A percentile compares a stretch with the other conserved stretches of the same genome.
Conservation (phyloP, 2,888 invertebrate genomes). For the Brachynemurus nebulosus region DNA sequence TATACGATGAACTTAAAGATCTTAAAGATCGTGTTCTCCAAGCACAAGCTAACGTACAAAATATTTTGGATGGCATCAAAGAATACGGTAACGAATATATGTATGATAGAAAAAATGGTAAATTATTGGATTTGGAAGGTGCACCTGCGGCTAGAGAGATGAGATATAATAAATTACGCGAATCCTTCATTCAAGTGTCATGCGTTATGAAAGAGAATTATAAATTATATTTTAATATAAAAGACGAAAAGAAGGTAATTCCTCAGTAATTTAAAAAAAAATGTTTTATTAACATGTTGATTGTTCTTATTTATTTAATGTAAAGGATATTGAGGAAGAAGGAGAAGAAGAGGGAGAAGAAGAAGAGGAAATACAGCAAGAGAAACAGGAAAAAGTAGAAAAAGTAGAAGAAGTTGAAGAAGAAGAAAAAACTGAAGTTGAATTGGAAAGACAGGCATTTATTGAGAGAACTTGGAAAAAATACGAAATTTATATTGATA, state of each 20-base stretch:
- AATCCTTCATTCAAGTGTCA: slow-evolving; percentile 41
- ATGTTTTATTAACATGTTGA: too few species aligned
- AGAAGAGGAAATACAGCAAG: slow-evolving; percentile 21
- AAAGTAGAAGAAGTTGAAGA: slow-evolving; percentile 15
- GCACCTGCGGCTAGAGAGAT: slow-evolving; percentile 37
- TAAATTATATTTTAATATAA: slow-evolving; percentile 51
- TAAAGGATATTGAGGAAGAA: slow-evolving; percentile 8
- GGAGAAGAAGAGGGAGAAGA: slow-evolving; percentile 24
- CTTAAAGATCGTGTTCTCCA: slow-evolving; percentile 53
- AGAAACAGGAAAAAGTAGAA: slow-evolving; percentile 18
- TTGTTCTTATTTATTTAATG: too few species aligned
- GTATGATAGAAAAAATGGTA: slow-evolving; percentile 56
- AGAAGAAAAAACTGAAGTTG: slow-evolving; percentile 11
- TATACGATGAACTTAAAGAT: slow-evolving; percentile 52
- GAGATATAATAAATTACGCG: slow-evolving; percentile 35
- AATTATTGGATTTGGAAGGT: slow-evolving; percentile 42
- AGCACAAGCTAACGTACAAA: slow-evolving; percentile 51
- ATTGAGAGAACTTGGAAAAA: neutral
- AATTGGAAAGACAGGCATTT: slow-evolving; percentile 13
- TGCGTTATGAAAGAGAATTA: slow-evolving; percentile 48
- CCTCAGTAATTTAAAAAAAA: too few species aligned
- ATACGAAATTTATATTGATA: too few species aligned
- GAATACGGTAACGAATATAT: slow-evolving; percentile 63
- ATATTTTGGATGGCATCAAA: slow-evolving; percentile 41
- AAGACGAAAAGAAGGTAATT: too few species aligned